phyloP scores from a whole-genome alignment of 2,797 vertebrate species.

The Heliangelus exortis region DNA sequence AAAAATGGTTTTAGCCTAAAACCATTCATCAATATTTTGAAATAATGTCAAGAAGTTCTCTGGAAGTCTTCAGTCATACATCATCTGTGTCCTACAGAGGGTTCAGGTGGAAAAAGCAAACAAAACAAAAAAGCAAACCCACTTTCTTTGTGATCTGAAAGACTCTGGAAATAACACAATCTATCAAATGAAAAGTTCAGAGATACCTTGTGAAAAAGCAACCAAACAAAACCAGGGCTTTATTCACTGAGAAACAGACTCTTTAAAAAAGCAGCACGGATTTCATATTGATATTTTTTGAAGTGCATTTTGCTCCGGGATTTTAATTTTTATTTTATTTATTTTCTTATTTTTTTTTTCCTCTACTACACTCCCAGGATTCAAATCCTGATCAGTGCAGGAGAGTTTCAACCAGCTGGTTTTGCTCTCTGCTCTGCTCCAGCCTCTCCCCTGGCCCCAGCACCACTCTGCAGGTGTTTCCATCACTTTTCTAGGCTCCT shows the following conservation, averaged over 20 bases:
- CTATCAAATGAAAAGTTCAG: neutral
- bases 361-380: neutral
- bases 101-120: neutral
- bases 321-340: neutral
- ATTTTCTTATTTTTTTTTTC: neutral
- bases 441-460: fast-evolving
- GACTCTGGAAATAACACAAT: neutral
- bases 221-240: neutral
- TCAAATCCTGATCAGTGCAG: neutral
- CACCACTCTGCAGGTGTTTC: neutral
- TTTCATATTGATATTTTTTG: neutral
- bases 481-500: neutral
- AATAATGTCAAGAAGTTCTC: slow-evolving; percentile 21
- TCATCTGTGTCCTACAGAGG: neutral
- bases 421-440: neutral
- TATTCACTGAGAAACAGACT: neutral
- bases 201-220: neutral
- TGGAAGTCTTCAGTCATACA: neutral
- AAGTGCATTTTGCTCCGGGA: neutral
- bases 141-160: neutral
- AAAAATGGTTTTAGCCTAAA: slow-evolving; percentile 22
- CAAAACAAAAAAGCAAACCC: neutral
- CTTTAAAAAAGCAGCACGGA: fast-evolving
- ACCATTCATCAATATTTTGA: slow-evolving; percentile 42
- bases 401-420: neutral